Evolutionary conservation across 1,140 invertebrate species (phyloP), one percentile per base, ranked within the genome.

Genomic region (Plodia interpunctella): DNA sequence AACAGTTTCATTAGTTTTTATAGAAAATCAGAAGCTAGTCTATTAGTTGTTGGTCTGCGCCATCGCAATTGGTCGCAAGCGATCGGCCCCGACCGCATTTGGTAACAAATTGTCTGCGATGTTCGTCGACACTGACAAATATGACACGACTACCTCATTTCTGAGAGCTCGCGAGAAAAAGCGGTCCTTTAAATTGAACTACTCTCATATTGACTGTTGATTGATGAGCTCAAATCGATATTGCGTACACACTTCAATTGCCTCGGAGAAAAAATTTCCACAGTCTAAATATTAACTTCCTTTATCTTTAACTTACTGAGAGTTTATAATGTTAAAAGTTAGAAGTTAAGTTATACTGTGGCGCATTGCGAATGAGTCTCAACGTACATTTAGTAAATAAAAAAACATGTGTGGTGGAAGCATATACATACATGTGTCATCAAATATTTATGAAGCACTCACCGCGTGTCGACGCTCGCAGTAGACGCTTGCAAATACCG

Each of bases 381-480:
- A 15, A 28, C 25, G 38, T 20, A 53, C 1, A 58, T 55, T 50
- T 62, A 57, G 50, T 57, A 51, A 58, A 62, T 62, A 62, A 62
- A 60, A n/a, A 62, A 62, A 49, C 51, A 38, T 20, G 55, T 57
- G 53, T 28, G 52, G 19, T 8, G 38, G 38, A 44, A 44, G 38
- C 5, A 15, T 44, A 44, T 59, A 60, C 62, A 44, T 59, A 60
- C 62, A 55, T 44, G 59, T 58, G 56, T 62, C 52, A n/a, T 62
- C 66, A 65, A 62, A 68, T 68, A 68, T 68, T 68, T 68, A 68
- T 65, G 60, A 58, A 68, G 35, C 66, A 66, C 65, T 66, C 60
- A 56, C 11, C 28, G 19, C 51, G 57, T 10, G 10, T 44, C 53
- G 44, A 17, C 53, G 44, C 15, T 51, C 20, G 5, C 44, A 25